Percentiles rank a stretch among this genome's conserved stretches.
These are phyloP conservation scores for Darevskia mixta DNA, from an alignment of 2,797 vertebrate species.

Conservation along the genomic window DNA sequence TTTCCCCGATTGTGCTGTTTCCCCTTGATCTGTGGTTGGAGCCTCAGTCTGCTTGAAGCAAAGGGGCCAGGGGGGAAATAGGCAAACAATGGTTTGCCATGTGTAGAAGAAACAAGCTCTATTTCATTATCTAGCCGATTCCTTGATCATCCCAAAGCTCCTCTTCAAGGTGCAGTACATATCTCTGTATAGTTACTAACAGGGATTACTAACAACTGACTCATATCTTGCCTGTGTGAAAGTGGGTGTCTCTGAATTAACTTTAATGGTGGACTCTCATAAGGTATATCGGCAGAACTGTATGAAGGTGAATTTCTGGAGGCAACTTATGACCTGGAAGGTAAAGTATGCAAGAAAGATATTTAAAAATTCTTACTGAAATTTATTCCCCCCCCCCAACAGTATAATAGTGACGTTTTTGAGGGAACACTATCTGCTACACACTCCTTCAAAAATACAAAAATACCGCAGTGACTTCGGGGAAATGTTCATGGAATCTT, in stretches of 20 bases:
- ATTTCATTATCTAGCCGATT: constrained; percentile 39
- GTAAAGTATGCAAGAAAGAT: constrained; percentile 76
- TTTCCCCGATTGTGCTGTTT: constrained; percentile 17
- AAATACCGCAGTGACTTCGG: neutral
- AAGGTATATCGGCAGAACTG: constrained; percentile 81
- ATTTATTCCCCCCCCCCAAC: constrained; percentile 32
- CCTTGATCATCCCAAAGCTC: constrained; percentile 43
- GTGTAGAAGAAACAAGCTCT: neutral
- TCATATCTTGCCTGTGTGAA: constrained; percentile 78
- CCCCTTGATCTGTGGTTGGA: constrained; percentile 35
- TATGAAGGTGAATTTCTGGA: constrained; percentile 79
- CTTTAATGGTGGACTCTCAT: constrained; percentile 84
- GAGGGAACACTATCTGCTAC: constrained; percentile 11
- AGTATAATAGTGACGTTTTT: constrained; percentile 21
- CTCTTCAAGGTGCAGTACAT: constrained; percentile 66
- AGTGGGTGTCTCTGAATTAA: constrained; percentile 83
- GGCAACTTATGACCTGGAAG: constrained; percentile 78
- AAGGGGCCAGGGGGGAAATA: neutral
- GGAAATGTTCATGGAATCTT: neutral
- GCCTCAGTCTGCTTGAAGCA: constrained; percentile 20
- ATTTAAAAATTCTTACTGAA: constrained; percentile 64
- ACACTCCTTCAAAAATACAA: neutral
- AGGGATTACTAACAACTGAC: constrained; percentile 82
- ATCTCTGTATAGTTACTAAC: constrained; percentile 81
- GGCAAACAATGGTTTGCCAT: constrained; percentile 27